These are phyloP conservation scores for Drosophila acutilabella DNA, from an alignment of 2,888 invertebrate genomes.

Conservation along the genomic window DNA sequence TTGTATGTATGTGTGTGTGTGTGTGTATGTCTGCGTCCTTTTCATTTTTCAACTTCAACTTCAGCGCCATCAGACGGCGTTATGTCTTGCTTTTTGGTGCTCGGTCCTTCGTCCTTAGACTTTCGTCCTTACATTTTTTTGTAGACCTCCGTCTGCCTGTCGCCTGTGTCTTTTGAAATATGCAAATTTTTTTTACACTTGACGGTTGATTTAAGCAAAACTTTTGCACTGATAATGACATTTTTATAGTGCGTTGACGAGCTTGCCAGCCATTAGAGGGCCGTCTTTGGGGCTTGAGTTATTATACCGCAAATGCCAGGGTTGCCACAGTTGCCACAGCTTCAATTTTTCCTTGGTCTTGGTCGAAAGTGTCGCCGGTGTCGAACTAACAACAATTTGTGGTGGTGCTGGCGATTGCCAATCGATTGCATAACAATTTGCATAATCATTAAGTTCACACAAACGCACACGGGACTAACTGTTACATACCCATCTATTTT, in stretches of 20 bases:
- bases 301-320: constrained; percentile 27
- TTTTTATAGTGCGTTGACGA: constrained; percentile 79
- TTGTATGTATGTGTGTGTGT: constrained; percentile 43
- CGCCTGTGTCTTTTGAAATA: constrained; percentile 59
- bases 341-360: neutral
- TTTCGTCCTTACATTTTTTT: neutral
- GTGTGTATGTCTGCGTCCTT: constrained; percentile 19
- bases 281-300: constrained; percentile 41
- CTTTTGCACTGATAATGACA: constrained; percentile 77
- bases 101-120: neutral
- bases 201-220: constrained; percentile 72
- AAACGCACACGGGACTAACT: constrained; percentile 31
- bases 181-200: constrained; percentile 57
- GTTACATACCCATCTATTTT: constrained; percentile 52
- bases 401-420: constrained; percentile 57
- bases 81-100: constrained; percentile 25
- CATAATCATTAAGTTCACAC: constrained; percentile 75
- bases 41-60: constrained; percentile 77
- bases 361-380: constrained; percentile 52
- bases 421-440: constrained; percentile 78
- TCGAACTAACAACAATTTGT: constrained; percentile 58
- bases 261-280: constrained; percentile 62
- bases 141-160: constrained; percentile 4
- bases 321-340: constrained; percentile 17
- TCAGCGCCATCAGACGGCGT: constrained; percentile 56